A percentile compares a stretch with the other conserved stretches of the same genome.
phyloP scores from a whole-genome alignment of 1,140 invertebrate species.

The Drosophila miranda region DNA sequence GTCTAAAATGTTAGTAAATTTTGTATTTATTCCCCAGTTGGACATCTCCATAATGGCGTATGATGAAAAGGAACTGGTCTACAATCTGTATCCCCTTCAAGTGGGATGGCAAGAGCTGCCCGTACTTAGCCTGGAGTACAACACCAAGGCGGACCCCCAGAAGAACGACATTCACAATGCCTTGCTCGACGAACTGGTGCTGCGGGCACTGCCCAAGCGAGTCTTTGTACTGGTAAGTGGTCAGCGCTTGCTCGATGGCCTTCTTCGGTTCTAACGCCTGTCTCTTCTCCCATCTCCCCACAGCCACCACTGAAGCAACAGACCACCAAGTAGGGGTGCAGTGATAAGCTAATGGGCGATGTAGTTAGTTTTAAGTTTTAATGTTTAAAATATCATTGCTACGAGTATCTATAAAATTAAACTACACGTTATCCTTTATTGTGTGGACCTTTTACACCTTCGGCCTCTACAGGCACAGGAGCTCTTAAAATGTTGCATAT shows the following conservation, averaged over 20 bases:
- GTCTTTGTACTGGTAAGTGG: constrained; percentile 79
- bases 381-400: constrained; percentile 56
- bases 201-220: constrained; percentile 78
- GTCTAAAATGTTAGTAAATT: not conserved
- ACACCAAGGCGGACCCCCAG: constrained; percentile 74
- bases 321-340: constrained; percentile 58
- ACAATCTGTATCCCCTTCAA: constrained; percentile 79
- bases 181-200: constrained; percentile 73
- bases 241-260: not conserved
- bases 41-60: constrained; percentile 80
- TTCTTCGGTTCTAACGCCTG: not conserved
- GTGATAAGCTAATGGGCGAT: constrained; percentile 6
- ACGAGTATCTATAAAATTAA: constrained; percentile 54
- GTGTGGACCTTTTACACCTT: not conserved
- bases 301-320: constrained; percentile 75
- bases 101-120: constrained; percentile 81
- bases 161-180: constrained; percentile 74
- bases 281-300: constrained; percentile 4
- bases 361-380: constrained; percentile 61
- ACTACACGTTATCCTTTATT: constrained; percentile 51
- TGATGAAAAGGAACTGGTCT: constrained; percentile 75
- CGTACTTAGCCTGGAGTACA: constrained; percentile 75
- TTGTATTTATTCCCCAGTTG: constrained; percentile 37
- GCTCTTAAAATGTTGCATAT: too few species aligned
- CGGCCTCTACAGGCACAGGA: too few species aligned